Evolutionary conservation across 1,140 invertebrate species (phyloP), one percentile per base, ranked within the genome.

Genomic region (Eumaeus atala): DNA sequence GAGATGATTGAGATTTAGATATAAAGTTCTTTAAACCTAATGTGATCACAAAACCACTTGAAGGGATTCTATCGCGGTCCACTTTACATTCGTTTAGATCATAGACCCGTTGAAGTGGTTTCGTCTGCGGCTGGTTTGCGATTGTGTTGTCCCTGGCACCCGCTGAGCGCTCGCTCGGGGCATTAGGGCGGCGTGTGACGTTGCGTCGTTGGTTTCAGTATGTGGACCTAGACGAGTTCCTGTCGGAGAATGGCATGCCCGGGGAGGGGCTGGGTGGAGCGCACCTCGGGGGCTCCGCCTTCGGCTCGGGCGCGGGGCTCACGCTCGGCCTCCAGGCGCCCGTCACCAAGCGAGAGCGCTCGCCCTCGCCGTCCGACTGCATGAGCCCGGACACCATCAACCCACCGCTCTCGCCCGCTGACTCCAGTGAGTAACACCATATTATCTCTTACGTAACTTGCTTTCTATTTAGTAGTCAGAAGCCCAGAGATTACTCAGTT

Each of bases 161-260:
- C 51, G 50, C 54, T 42, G 16, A 42, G 42, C 58, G 63, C 53
- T 28, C 10, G 58, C 48, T 38, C 35, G 57, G 48, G 54, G 51
- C 50, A 54, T 61, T 28, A 40, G 61, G 53, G 64, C 61, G 50
- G 54, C 58, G 61, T 61, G 61, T 66, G 62, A 67, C 55, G 21
- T 36, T 50, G 56, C 61, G 58, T 62, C 68, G 49, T 53, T 57
- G 61, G 78, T 91, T 94, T 71, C 91, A 96, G 93, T 97, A 97
- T 87, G 95, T 97, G 89, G 96, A 98, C 89, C 89, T 98, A 88
- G 96, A 98, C 88, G 96, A 97, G 88, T 98, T 98, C 88, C 91
- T 98, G 64, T 95, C 94, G 63, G 96, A 97, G 87, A 97, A 97
- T 87, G 95, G 95, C 62, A 95, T 95, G 86, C 93, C 94, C 55